phyloP scores from a whole-genome alignment of 2,113 vertebrate species.

The Coregonus clupeaformis region DNA sequence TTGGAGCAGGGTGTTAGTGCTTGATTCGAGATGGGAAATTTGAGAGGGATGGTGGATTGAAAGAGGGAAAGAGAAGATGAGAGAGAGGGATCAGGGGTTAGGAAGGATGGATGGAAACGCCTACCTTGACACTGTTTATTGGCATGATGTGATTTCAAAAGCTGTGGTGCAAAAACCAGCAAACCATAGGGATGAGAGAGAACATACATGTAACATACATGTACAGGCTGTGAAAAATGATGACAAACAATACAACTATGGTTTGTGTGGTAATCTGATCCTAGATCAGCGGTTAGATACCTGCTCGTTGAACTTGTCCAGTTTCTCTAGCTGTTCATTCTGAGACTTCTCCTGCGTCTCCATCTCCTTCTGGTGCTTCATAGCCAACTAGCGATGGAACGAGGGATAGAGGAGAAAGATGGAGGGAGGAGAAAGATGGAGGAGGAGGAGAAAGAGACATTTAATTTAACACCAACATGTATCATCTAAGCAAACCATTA shows the following conservation, averaged over 20 bases:
- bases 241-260: background rate
- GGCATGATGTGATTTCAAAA: conserved; percentile 99
- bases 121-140: conserved; percentile 97
- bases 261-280: background rate
- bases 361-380: conserved; percentile 98
- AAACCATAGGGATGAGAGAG: conserved; percentile 79
- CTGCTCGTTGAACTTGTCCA: conserved; percentile 98
- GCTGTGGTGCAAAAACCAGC: conserved; percentile 90
- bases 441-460: too few species aligned
- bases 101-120: conserved; percentile 63
- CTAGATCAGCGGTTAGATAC: conserved; percentile 74
- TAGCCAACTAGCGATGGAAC: conserved; percentile 79
- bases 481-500: too few species aligned
- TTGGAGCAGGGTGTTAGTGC: too few species aligned
- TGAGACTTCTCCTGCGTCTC: conserved; percentile 95
- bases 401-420: too few species aligned
- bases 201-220: conserved; percentile 49
- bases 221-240: conserved; percentile 31
- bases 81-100: conserved; percentile 13
- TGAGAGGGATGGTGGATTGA: conserved; percentile 9
- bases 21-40: background rate
- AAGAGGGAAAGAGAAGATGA: conserved; percentile 10
- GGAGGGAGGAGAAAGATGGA: too few species aligned
- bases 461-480: too few species aligned
- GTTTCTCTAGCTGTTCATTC: conserved; percentile 90